These are phyloP conservation scores for Eumacrocentrus americanus DNA, from an alignment of 2,888 invertebrate species.

Conservation along the genomic window DNA sequence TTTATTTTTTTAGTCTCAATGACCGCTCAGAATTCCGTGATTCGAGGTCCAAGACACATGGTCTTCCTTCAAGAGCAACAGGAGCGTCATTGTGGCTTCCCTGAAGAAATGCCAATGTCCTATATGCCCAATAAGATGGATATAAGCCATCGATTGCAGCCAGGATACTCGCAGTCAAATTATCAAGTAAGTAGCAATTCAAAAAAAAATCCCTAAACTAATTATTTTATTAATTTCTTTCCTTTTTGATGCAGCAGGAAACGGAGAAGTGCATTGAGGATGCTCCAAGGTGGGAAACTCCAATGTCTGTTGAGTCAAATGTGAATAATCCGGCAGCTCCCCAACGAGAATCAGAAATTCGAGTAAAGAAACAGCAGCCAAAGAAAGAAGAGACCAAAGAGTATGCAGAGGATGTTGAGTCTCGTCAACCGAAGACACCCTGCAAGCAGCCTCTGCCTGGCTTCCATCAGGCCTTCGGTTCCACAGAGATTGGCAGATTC, in stretches of 20 bases:
- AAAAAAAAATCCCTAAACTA: not conserved
- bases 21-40: constrained; percentile 45
- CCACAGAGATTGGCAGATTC: constrained; percentile 85
- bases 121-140: constrained; percentile 50
- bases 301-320: constrained; percentile 39
- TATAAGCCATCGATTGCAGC: constrained; percentile 43
- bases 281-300: constrained; percentile 58
- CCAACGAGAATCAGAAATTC: constrained; percentile 30
- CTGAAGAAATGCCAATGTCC: constrained; percentile 49
- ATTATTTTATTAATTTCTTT: not conserved
- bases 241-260: constrained; percentile 33
- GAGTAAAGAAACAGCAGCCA: constrained; percentile 27
- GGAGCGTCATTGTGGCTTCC: constrained; percentile 49
- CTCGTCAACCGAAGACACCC: not conserved
- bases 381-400: constrained; percentile 26
- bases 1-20: constrained; percentile 38
- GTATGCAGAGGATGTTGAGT: constrained; percentile 19
- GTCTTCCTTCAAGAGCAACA: constrained; percentile 54
- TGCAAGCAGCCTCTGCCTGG: constrained; percentile 72
- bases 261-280: constrained; percentile 38
- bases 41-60: constrained; percentile 55
- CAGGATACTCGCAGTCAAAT: constrained; percentile 48
- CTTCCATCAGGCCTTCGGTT: constrained; percentile 85
- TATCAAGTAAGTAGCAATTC: constrained; percentile 42
- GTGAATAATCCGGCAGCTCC: constrained; percentile 24